phyloP scores from a whole-genome alignment of 1,140 invertebrate genomes.

The Neodiprion pinetum region DNA sequence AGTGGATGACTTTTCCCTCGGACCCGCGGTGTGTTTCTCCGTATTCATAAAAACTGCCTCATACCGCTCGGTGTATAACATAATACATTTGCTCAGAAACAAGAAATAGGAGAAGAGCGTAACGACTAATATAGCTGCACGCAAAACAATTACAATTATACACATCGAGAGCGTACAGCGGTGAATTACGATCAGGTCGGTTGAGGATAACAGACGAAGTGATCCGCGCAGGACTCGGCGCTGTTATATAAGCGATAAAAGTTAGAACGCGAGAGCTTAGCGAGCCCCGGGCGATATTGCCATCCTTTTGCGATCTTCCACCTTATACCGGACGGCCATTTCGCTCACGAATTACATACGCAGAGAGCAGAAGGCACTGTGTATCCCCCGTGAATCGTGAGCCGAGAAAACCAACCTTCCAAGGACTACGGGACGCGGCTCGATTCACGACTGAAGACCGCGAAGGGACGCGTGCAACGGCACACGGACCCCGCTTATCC shows the following conservation, averaged over 20 bases:
- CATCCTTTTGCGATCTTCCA: neutral
- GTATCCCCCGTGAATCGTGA: neutral
- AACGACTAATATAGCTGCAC: no score
- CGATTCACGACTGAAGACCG: conserved; percentile 21
- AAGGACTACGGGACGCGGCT: neutral
- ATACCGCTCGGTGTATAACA: no score
- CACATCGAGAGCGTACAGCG: no score
- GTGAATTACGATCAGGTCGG: no score
- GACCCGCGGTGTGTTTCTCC: no score
- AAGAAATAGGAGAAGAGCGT: no score
- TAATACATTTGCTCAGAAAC: no score
- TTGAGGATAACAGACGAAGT: neutral
- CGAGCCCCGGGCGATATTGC: neutral
- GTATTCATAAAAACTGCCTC: no score
- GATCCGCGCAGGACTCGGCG: neutral
- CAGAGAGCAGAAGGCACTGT: neutral
- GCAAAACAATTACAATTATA: no score
- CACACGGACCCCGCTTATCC: conserved; percentile 50
- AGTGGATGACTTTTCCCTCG: no score
- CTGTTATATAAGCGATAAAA: conserved; percentile 1
- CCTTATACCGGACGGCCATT: neutral
- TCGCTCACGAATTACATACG: neutral
- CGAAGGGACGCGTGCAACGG: conserved; percentile 24
- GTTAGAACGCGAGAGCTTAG: neutral
- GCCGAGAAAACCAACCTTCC: neutral